A percentile compares a stretch with the other conserved stretches of the same genome.
Evolutionary conservation across 2,113 vertebrate species (phyloP).

Genomic region (Cavia aperea): DNA sequence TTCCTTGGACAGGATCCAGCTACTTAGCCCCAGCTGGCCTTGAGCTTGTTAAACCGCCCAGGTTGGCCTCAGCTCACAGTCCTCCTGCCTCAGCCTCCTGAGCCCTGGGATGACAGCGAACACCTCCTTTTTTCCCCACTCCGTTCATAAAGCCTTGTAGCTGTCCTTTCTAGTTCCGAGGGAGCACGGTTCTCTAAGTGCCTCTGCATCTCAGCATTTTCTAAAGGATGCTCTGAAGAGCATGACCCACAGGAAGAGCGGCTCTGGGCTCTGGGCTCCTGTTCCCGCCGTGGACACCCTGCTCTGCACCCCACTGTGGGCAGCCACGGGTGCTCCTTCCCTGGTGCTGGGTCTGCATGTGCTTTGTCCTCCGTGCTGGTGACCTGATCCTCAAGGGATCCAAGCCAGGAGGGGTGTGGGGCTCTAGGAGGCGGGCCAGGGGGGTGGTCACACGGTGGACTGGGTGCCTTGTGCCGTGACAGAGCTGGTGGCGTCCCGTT

Average conservation of each 20-base stretch:
- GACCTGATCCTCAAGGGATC: background rate
- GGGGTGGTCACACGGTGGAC: too few relatives aligned
- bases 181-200: background rate
- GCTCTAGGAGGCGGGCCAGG: too few relatives aligned
- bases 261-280: background rate
- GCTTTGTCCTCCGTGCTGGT: background rate
- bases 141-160: background rate
- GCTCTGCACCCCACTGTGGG: background rate
- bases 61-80: background rate
- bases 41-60: background rate
- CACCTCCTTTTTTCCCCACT: too few relatives aligned
- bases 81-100: background rate
- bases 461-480: background rate
- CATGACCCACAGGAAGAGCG: background rate
- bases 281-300: background rate
- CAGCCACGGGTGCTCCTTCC: background rate
- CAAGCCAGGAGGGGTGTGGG: background rate
- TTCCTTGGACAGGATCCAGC: background rate
- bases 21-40: background rate
- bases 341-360: background rate
- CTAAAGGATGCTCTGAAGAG: background rate
- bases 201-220: slow-evolving; percentile 23
- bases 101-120: background rate
- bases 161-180: background rate
- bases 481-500: background rate